Base-by-base conservation (phyloP, 2,113 vertebrate genomes). In the Solea solea region DNA sequence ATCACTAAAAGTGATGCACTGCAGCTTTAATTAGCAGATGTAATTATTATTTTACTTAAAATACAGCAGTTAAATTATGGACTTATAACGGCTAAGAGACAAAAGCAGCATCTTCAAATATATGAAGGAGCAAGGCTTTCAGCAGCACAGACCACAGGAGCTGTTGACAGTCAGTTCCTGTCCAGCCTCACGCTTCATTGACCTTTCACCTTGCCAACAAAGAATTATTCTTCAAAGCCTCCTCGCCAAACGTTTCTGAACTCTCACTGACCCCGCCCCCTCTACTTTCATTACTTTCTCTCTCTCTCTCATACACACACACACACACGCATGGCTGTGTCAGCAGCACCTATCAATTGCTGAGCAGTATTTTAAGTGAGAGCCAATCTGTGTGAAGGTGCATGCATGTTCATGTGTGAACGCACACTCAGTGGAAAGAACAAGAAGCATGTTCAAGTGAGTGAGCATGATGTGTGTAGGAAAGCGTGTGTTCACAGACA, bases 331-430 rank as follows among this genome's bases (percentile, higher is more conserved):
- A 40, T 16, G 25, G 27, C 56, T 42, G 62, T 73, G 72, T 85
- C 78, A 89, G 77, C 72, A 63, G 16, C 74, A 77, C 74, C 58
- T 69, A 67, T 82, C 72, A 76, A 72, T 76, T 49, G 69, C 27
- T 59, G 81, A 82, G 69, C 50, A 72, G 76, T 76, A 80, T 85
- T 85, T 85, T 87, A 84, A 89, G 81, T 72, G 45, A 39, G 61
- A 42, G 49, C 34, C 48, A 69, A 73, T 72, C 60, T 69, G 64
- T 48, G 58, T 64, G 59, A 55, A 28, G 55, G 40, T 44, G 39
- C n/a, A 3, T 45, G 68, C 58, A 53, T 46, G 2, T 45, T 39
- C 63, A 14, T 54, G 12, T 71, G 48, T 63, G 69, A 44, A 59
- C 9, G 27, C 52, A 58, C 50, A 27, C 54, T 65, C 21, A 76